phyloP scores from a whole-genome alignment of 2,113 vertebrate genomes.

The Lichenostomus cassidix region DNA sequence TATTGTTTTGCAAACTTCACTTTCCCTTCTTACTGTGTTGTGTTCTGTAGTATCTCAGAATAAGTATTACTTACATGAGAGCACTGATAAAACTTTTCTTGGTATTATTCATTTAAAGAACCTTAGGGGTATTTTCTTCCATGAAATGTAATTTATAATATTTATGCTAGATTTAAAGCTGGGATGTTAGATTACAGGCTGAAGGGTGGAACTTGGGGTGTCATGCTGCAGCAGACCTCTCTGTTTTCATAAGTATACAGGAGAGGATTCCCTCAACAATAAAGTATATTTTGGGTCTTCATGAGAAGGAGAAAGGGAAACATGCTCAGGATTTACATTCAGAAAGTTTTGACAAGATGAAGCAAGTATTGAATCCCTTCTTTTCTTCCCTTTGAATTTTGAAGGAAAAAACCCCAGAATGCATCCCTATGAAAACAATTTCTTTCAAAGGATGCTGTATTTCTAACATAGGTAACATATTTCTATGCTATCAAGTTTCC shows the following conservation, averaged over 20 bases:
- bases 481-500: neutral
- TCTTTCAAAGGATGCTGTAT: neutral
- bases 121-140: neutral
- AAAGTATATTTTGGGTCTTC: neutral
- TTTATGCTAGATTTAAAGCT: neutral
- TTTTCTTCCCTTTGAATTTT: neutral
- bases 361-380: neutral
- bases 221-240: neutral
- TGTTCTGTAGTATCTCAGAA: neutral
- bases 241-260: neutral
- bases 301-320: neutral
- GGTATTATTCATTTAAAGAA: neutral
- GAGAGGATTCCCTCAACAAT: neutral
- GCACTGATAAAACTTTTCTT: neutral
- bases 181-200: neutral
- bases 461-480: neutral
- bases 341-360: neutral
- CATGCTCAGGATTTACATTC: neutral
- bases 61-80: neutral
- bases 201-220: neutral
- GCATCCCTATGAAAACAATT: neutral
- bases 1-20: slow-evolving; percentile 48
- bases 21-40: slow-evolving; percentile 54
- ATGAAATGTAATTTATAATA: neutral
- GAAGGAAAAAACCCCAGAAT: neutral